Percentiles rank a stretch among this genome's conserved stretches.
Conservation (phyloP, 2,888 invertebrate species). For the Apodemia duryi region DNA sequence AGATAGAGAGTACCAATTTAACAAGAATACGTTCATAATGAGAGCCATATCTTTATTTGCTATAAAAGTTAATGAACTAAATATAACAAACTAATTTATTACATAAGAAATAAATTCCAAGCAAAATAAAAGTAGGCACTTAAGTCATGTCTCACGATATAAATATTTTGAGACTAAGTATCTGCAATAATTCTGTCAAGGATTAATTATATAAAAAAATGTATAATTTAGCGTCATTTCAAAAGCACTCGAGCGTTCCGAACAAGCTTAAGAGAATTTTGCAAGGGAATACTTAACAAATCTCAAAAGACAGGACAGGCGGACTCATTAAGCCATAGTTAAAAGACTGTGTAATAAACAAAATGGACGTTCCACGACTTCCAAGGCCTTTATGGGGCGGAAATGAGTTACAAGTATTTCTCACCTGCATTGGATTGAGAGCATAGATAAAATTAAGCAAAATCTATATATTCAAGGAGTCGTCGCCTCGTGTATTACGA, state of each 20-base stretch:
- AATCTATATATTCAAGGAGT: too few species aligned
- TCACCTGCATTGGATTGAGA: slow-evolving; percentile 23
- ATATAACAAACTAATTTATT: too few species aligned
- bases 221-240: slow-evolving; percentile 14
- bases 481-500: too few species aligned
- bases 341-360: slow-evolving; percentile 24
- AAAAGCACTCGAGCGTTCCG: slow-evolving; percentile 24
- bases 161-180: background rate
- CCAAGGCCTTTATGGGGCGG: slow-evolving; percentile 18
- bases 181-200: background rate
- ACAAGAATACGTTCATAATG: too few species aligned
- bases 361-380: slow-evolving; percentile 17
- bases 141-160: too few species aligned
- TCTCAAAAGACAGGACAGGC: slow-evolving; percentile 30
- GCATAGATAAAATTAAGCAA: background rate
- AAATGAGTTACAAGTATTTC: slow-evolving; percentile 24
- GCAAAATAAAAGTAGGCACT: too few species aligned
- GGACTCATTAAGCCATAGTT: slow-evolving; percentile 28
- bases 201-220: background rate
- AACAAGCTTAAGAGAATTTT: slow-evolving; percentile 31
- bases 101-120: too few species aligned
- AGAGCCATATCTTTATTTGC: too few species aligned
- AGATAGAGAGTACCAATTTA: too few species aligned
- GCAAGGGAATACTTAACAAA: slow-evolving; percentile 33
- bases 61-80: too few species aligned